Evolutionary conservation across 1,140 invertebrate genomes (phyloP), one percentile per base, ranked within the genome.

Genomic region (Conus ventricosus): DNA sequence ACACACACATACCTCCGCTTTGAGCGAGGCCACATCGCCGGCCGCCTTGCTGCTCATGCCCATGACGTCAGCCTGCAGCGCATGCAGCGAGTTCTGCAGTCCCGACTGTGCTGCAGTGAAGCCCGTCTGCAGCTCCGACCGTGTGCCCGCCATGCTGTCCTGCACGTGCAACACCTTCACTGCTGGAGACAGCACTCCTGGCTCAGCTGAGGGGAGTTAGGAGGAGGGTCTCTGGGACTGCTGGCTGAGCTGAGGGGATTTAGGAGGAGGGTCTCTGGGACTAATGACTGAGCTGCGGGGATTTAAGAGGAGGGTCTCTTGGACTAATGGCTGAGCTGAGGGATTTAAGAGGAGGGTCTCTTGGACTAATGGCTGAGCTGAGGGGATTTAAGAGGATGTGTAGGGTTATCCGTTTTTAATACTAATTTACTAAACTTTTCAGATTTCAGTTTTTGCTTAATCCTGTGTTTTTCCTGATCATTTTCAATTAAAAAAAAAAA

Each of bases 101-200:
- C 85, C 85, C 0, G 85, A 78, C 85, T 87, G 85, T 1, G 85
- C 85, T 27, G 85, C 85, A 51, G 54, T 78, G 85, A 87, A 87
- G 20, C 85, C 85, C 4, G 17, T 78, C 85, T 87, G 85, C 53
- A 87, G 85, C 71, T 87, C 85, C 6, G 85, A 87, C 11, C 85
- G 54, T 1, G 82, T 67, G 13, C 54, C 57, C 23, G 54, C 57
- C 82, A 84, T 39, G 7, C 82, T 67, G 82, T 84, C 82, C 82
- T 84, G 55, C 23, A 63, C 4, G 53, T 5, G 53, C 17, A 23
- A 20, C 81, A 80, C 27, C 2, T 8, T 8, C 15, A 71, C 20
- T 7, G 67, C 17, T 17, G 6, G 20, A 20, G 11, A n/a, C 20
- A 71, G 67, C 7, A 1, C 39, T 39, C 39, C 39, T 60, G 15